Evolutionary conservation across 2,888 invertebrate genomes (phyloP).

Genomic region (Pharmacophagus antenor): DNA sequence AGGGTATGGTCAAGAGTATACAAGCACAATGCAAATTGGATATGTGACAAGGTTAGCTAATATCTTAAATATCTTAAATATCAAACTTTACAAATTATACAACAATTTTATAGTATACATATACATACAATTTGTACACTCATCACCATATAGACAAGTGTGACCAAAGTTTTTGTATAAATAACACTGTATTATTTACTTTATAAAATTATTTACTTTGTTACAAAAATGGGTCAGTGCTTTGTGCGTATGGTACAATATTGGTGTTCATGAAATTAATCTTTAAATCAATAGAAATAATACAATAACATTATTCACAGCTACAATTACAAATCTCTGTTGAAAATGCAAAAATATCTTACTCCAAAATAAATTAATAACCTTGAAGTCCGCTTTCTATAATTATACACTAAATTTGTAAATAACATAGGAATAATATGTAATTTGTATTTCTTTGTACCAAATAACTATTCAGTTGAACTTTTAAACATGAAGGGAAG

Average conservation of each 20-base stretch:
- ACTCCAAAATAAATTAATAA: constrained; percentile 69
- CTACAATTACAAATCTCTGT: constrained; percentile 61
- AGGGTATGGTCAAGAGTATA: not conserved
- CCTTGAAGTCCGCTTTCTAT: constrained; percentile 39
- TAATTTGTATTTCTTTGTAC: constrained; percentile 78
- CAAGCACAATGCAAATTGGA: constrained; percentile 20
- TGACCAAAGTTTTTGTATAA: constrained; percentile 6
- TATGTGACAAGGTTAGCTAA: constrained; percentile 30
- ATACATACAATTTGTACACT: constrained; percentile 46
- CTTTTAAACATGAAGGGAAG: constrained; percentile 52
- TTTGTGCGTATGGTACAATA: constrained; percentile 43
- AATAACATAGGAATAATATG: constrained; percentile 67
- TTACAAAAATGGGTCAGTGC: constrained; percentile 34
- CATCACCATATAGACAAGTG: constrained; percentile 28
- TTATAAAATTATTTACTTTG: constrained; percentile 26
- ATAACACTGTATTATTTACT: not conserved
- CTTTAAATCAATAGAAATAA: constrained; percentile 56
- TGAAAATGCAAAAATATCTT: constrained; percentile 70
- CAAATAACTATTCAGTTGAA: constrained; percentile 62
- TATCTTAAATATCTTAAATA: constrained; percentile 36
- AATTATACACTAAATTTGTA: constrained; percentile 61
- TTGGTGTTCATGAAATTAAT: constrained; percentile 41
- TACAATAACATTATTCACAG: constrained; percentile 50
- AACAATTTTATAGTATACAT: constrained; percentile 41
- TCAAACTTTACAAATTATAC: constrained; percentile 64